Base-by-base conservation (phyloP, 1,140 invertebrate genomes). In the Caenorhabditis tropicalis region DNA sequence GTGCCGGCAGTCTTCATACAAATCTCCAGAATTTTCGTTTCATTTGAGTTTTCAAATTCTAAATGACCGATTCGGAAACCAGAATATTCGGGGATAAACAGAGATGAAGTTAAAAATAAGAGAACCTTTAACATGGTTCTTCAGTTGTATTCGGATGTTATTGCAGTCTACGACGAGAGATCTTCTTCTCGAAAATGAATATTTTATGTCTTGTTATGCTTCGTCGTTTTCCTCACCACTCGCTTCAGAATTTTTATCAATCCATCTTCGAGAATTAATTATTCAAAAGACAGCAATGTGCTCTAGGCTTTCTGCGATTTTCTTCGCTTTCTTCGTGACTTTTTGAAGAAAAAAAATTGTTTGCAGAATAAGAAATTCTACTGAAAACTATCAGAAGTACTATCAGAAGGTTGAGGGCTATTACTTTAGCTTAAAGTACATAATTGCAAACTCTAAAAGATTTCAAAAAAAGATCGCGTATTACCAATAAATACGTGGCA, bases 1-100 rank as follows among this genome's bases (percentile, higher is more conserved):
- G 36, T 74, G 9, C 65, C 65, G 2, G 65, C 33, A 7, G 33
- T 46, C 36, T 74, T 74, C 65, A 74, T 74, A 31, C 65, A 74
- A 74, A 74, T 74, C 36, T 74, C 65, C n/a, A 74, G 10, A 74
- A 74, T 46, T 31, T 43, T 39, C 7, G 65, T 74, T 24, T 74
- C 65, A 74, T 74, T 74, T 9, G 65, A 74, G 15, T 74, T 74
- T 21, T 74, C 65, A 74, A 19, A 74, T 43, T 74, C 65, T n/a
- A 74, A 74, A 46, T 74, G 33, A 0, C 65, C 65, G n/a, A 74
- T 74, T 74, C 36, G 65, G 24, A 74, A 74, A 65, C 16, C 15
- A 10, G 19, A 10, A 19, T 27, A 15, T 19, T 1, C 9, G 19
- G n/a, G 31, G 36, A 65, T 6, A 33, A 33, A 2, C 2, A 65